Evolutionary conservation across 2,797 vertebrate genomes (phyloP).

Genomic region (Avahi laniger): DNA sequence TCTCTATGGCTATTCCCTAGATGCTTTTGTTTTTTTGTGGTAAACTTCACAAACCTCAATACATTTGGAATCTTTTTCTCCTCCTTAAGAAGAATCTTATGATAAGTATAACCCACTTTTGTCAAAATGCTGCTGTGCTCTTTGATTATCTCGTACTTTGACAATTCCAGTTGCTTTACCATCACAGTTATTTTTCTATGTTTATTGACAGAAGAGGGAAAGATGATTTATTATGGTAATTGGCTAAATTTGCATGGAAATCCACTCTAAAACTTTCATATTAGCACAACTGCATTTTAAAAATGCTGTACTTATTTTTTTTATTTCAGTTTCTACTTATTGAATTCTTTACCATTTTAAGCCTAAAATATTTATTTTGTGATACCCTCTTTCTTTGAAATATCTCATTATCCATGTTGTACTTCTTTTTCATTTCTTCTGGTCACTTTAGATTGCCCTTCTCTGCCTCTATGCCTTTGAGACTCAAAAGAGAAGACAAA

Average conservation of each 20-base stretch:
- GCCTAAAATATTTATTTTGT: conserved; percentile 9
- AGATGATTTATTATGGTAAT: not conserved
- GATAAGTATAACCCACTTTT: not conserved
- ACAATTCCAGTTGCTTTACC: not conserved
- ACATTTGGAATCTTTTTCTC: not conserved
- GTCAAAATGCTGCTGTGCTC: not conserved
- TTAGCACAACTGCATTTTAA: not conserved
- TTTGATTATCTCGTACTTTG: not conserved
- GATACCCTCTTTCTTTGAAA: not conserved
- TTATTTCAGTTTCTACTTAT: not conserved
- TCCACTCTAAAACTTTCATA: not conserved
- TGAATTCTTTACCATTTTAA: conserved; percentile 21
- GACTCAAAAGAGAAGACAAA: not conserved
- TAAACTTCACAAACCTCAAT: not conserved
- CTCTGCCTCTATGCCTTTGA: not conserved
- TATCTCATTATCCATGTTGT: not conserved
- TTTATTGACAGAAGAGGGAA: not conserved
- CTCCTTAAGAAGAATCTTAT: not conserved
- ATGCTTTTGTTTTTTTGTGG: not conserved
- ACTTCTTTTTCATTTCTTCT: conserved; percentile 14
- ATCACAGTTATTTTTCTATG: not conserved
- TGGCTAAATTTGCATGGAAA: conserved; percentile 33
- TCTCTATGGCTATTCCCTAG: not conserved
- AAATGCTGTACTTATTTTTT: not conserved
- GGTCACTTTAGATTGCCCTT: not conserved